A percentile compares a stretch with the other conserved stretches of the same genome.
These are phyloP conservation scores for Leptopterna dolabrata DNA, from an alignment of 2,888 invertebrate species.

Conservation along the genomic window DNA sequence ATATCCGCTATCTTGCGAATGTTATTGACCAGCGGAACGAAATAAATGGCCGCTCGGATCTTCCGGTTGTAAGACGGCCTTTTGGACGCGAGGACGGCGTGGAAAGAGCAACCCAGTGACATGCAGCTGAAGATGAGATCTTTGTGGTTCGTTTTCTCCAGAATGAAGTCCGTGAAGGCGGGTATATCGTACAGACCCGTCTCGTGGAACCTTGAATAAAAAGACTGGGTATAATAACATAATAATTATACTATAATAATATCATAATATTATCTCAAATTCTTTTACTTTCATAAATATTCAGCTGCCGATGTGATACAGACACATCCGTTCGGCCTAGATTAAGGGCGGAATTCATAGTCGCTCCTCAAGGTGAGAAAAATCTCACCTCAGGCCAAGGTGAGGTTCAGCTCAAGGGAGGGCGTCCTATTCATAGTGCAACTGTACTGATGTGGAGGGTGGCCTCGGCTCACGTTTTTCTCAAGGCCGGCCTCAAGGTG, in stretches of 20 bases:
- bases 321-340: too few species aligned
- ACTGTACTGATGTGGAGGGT: too few species aligned
- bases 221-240: background rate
- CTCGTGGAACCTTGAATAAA: constrained; percentile 72
- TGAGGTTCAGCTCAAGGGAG: too few species aligned
- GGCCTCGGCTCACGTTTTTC: too few species aligned
- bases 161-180: constrained; percentile 79
- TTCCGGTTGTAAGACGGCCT: constrained; percentile 32
- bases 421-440: too few species aligned
- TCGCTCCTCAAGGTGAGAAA: too few species aligned
- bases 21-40: constrained; percentile 38
- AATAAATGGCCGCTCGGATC: constrained; percentile 27
- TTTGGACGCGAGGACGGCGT: constrained; percentile 1
- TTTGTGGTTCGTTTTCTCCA: constrained; percentile 67
- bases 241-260: background rate
- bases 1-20: background rate
- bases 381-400: too few species aligned
- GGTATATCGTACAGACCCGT: constrained; percentile 88
- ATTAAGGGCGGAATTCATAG: too few species aligned
- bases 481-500: too few species aligned
- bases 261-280: too few species aligned
- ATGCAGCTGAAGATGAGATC: constrained; percentile 34
- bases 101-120: constrained; percentile 33
- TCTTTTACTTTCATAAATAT: too few species aligned
- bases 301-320: too few species aligned